A percentile compares a stretch with the other conserved stretches of the same genome.
These are phyloP conservation scores for Acrocyrtus sp. DNA, from an alignment of 2,888 invertebrate genomes.

Conservation along the genomic window DNA sequence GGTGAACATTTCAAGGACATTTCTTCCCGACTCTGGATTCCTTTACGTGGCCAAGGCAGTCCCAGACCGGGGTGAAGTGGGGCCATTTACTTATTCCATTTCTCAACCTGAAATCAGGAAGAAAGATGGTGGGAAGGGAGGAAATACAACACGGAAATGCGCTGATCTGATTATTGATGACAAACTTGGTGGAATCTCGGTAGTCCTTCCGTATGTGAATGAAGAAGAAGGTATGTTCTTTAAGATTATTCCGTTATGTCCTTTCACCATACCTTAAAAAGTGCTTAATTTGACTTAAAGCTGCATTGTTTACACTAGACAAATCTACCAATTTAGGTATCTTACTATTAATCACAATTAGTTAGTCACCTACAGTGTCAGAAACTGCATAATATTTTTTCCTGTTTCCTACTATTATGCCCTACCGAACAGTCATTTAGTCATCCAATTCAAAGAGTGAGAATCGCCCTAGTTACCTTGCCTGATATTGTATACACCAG, in stretches of 20 bases:
- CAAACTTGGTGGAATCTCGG: slow-evolving; percentile 31
- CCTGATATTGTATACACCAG: too few relatives aligned
- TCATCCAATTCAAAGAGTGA: too few relatives aligned
- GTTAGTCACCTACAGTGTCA: too few relatives aligned
- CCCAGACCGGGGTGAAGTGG: slow-evolving; percentile 40
- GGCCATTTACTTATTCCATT: slow-evolving; percentile 43
- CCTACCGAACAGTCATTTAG: too few relatives aligned
- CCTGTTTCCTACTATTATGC: too few relatives aligned
- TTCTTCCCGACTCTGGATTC: slow-evolving; percentile 37
- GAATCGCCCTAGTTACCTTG: too few relatives aligned
- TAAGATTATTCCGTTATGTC: background rate
- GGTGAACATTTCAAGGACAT: slow-evolving; percentile 18
- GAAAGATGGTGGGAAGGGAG: background rate
- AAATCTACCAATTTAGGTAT: background rate
- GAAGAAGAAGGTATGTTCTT: slow-evolving; percentile 9
- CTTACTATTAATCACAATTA: too few relatives aligned
- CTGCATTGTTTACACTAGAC: too few relatives aligned
- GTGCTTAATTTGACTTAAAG: too few relatives aligned
- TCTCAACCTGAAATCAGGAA: background rate
- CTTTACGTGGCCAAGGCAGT: slow-evolving; percentile 48
- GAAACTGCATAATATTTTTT: too few relatives aligned
- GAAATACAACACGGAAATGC: slow-evolving; percentile 11
- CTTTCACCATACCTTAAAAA: background rate
- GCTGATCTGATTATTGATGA: slow-evolving; percentile 22
- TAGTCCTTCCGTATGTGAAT: slow-evolving; percentile 1